These are phyloP conservation scores for Guaruba guarouba DNA, from an alignment of 2,113 vertebrate genomes.

Conservation along the genomic window DNA sequence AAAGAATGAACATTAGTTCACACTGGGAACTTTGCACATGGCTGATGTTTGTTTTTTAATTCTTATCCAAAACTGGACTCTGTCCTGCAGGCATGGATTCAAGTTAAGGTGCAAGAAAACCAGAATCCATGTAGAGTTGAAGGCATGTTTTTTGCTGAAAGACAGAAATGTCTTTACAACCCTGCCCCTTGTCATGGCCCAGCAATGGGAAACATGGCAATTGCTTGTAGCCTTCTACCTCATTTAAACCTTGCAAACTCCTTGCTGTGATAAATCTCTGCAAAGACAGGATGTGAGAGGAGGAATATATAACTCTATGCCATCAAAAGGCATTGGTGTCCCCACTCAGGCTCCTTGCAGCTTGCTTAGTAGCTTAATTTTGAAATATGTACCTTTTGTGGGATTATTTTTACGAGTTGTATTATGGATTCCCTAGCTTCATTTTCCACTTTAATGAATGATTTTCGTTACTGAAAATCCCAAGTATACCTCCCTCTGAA, in stretches of 20 bases:
- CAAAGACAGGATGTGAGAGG: not conserved
- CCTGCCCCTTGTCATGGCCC: not conserved
- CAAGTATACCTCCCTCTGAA: not conserved
- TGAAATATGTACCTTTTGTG: not conserved
- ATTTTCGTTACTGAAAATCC: not conserved
- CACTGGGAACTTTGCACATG: not conserved
- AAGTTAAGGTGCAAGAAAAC: not conserved
- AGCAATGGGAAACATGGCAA: not conserved
- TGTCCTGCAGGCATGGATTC: not conserved
- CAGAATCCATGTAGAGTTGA: not conserved
- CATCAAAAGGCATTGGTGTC: not conserved
- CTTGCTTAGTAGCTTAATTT: not conserved
- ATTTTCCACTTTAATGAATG: not conserved
- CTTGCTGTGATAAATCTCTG: not conserved
- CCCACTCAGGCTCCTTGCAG: not conserved
- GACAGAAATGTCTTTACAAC: not conserved
- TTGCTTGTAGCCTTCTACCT: not conserved
- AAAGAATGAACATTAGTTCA: not conserved
- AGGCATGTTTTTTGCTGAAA: not conserved
- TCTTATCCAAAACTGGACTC: not conserved
- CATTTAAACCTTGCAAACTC: not conserved
- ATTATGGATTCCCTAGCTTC: rapidly evolving
- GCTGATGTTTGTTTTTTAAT: not conserved
- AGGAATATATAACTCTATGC: not conserved
- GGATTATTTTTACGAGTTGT: not conserved